Evolutionary conservation across 2,113 vertebrate genomes (phyloP).

Genomic region (Leucopsar rothschildi): DNA sequence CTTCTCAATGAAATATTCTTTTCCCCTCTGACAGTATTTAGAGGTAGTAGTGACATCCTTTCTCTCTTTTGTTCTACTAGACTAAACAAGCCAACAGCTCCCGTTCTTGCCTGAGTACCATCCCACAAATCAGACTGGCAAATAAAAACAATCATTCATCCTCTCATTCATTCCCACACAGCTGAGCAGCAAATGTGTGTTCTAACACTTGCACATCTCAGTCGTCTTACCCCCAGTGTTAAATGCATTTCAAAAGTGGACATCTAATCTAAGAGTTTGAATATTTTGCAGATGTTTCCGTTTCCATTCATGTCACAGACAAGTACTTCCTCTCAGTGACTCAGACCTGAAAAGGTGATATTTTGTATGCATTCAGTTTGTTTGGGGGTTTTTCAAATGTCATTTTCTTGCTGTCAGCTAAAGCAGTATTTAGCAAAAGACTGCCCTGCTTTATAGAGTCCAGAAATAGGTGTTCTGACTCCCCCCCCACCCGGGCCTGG

Average conservation of each 20-base stretch:
- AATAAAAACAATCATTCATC: background rate
- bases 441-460: background rate
- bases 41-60: background rate
- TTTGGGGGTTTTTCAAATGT: fast-evolving
- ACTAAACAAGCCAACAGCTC: constrained; percentile 27
- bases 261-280: background rate
- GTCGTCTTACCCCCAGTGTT: fast-evolving
- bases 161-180: background rate
- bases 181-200: background rate
- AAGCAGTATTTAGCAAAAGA: background rate
- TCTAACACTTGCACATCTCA: background rate
- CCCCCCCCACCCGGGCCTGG: too few species aligned
- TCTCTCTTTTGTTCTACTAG: constrained; percentile 5
- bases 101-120: background rate
- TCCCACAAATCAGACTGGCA: background rate
- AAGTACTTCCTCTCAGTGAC: background rate
- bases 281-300: background rate
- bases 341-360: background rate
- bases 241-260: background rate
- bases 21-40: background rate
- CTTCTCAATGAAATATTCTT: background rate
- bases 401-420: background rate
- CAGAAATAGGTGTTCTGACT: background rate
- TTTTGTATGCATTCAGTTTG: background rate
- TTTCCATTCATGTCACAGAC: background rate